A percentile compares a stretch with the other conserved stretches of the same genome.
Conservation (phyloP, 1,140 invertebrate genomes). For the Thereuonema tuberculata region DNA sequence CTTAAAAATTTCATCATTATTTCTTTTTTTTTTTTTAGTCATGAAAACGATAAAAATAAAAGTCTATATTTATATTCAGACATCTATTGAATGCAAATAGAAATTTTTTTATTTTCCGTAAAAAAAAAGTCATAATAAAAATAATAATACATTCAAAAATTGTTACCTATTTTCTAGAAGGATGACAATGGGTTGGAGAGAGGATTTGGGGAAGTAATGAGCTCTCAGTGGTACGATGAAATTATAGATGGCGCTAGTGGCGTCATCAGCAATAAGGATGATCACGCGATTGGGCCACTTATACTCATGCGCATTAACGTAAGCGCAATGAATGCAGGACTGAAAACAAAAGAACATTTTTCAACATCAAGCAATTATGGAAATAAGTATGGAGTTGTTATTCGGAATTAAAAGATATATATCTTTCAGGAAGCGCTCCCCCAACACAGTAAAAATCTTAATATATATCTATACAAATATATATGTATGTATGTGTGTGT, state of each 20-base stretch:
- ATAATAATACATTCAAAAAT: not conserved
- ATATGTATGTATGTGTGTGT: too few relatives aligned
- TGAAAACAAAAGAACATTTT: constrained; percentile 28
- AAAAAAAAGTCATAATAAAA: not conserved
- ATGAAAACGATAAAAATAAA: not conserved
- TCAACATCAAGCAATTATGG: too few relatives aligned
- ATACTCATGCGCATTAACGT: constrained; percentile 86
- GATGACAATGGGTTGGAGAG: constrained; percentile 89
- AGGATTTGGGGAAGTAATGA: constrained; percentile 85
- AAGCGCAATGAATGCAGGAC: constrained; percentile 86
- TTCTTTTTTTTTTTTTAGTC: not conserved
- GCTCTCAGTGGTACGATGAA: constrained; percentile 94
- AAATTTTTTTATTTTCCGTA: too few relatives aligned
- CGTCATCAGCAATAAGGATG: constrained; percentile 89
- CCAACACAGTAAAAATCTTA: too few relatives aligned
- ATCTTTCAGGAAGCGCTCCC: too few relatives aligned
- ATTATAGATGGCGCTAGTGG: constrained; percentile 97
- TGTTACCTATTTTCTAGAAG: constrained; percentile 56
- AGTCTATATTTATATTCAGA: not conserved
- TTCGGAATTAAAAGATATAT: too few relatives aligned
- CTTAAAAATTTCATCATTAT: not conserved
- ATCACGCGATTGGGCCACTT: constrained; percentile 96
- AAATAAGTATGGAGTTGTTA: too few relatives aligned
- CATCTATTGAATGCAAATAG: not conserved
- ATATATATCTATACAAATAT: too few relatives aligned